Base-by-base conservation (phyloP, 2,888 invertebrate species). In the Habroteleia sp. region DNA sequence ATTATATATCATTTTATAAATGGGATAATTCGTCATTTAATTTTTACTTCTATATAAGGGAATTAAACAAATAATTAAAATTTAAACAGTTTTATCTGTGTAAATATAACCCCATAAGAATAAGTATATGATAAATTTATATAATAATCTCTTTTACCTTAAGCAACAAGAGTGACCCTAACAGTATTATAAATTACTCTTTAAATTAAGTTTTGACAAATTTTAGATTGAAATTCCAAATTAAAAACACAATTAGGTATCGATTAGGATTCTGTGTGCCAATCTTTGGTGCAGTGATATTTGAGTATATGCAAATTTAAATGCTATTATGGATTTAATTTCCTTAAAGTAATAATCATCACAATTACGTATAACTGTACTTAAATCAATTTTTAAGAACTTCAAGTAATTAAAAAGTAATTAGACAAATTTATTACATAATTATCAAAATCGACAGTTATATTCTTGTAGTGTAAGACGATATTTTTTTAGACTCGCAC, bases 131-230 rank as follows among this genome's bases (percentile, higher is more conserved):
- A 42, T 33, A 37, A 46, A 44, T 50, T 60, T 46, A 58, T 52
- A 27, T 48, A 35, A 31, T 48, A 23, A 41, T 16, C 17, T 27
- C 8, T 3, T 25, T 35, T 56, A 29, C 23, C 39, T 23, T 10
- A 4, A 1, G 14, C 11, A n/a, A 29, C 2, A 23, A 46, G 65
- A 54, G 46, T 46, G 29, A 44, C 23, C 10, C 7, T 11, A 17
- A 16, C 6, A 14, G 2, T 6, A 17, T 23, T 7, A 39, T 62
- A 62, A 71, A 54, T 71, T 52, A 71, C 62, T 46, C 46, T 54
- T 71, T 71, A 62, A 62, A 71, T 71, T 71, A 71, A 54, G 25
- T 14, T 27, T 25, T 14, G 52, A 62, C 71, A 54, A 62, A 71
- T 71, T 71, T 62, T 31, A 35, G 33, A 71, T 56, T 63, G 20